phyloP scores from a whole-genome alignment of 2,113 vertebrate species.

The Zosterops japonicus region DNA sequence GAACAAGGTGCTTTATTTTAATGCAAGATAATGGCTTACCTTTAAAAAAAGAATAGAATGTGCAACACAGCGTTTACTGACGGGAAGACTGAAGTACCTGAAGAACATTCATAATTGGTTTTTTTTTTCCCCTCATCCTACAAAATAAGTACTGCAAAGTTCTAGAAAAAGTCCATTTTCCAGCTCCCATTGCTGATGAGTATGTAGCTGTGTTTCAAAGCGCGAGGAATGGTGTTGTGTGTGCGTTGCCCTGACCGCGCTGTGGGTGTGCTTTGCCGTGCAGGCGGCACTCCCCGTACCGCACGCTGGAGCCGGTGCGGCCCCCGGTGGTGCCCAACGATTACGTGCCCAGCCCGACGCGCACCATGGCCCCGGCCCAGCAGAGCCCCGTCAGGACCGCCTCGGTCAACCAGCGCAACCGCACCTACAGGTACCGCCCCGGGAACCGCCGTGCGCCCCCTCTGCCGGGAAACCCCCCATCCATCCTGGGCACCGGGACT shows the following conservation, averaged over 20 bases:
- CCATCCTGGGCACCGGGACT: not conserved
- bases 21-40: not conserved
- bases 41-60: not conserved
- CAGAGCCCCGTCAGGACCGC: conserved; percentile 97
- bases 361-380: conserved; percentile 90
- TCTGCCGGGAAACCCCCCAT: not conserved
- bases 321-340: conserved; percentile 99
- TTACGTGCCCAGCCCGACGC: conserved; percentile 97
- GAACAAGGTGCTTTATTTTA: not conserved
- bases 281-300: conserved; percentile 99
- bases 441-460: not conserved
- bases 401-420: conserved; percentile 98
- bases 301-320: conserved; percentile 97
- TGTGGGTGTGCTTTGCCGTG: conserved; percentile 67
- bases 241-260: not conserved
- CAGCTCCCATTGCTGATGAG: not conserved
- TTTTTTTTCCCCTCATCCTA: not conserved
- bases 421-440: conserved; percentile 94
- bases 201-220: not conserved
- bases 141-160: not conserved
- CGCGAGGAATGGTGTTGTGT: not conserved
- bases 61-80: not conserved
- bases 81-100: not conserved
- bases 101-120: not conserved
- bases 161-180: rapidly evolving